Conservation (phyloP, 2,888 invertebrate genomes). For the Baccha elongata region DNA sequence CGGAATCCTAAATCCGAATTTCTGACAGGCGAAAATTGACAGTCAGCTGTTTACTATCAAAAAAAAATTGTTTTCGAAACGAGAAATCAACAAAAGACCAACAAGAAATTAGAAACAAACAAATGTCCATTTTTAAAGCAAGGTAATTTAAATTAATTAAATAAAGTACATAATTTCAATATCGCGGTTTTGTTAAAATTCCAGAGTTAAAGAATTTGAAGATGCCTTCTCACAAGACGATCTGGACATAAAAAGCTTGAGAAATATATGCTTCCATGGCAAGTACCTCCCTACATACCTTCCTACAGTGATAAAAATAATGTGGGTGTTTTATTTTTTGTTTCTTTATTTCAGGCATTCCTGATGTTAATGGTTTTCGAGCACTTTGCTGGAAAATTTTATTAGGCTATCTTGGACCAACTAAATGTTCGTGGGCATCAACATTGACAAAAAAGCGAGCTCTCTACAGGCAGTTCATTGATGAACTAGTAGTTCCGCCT, state of each 20-base stretch:
- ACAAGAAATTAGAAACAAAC: slow-evolving; percentile 19
- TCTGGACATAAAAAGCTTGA: slow-evolving; percentile 87
- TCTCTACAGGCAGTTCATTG: slow-evolving; percentile 92
- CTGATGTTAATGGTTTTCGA: slow-evolving; percentile 92
- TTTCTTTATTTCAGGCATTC: slow-evolving; percentile 87
- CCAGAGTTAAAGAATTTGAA: slow-evolving; percentile 91
- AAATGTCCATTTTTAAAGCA: slow-evolving; percentile 81
- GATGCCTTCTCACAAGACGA: slow-evolving; percentile 87
- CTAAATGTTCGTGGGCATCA: slow-evolving; percentile 87
- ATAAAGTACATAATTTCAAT: slow-evolving; percentile 10
- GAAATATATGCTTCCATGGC: slow-evolving; percentile 92
- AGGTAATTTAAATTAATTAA: slow-evolving; percentile 77
- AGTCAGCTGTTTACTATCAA: slow-evolving; percentile 55
- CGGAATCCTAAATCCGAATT: slow-evolving; percentile 19
- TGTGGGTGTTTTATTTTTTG: slow-evolving; percentile 48
- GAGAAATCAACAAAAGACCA: slow-evolving; percentile 54
- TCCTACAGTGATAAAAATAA: neutral
- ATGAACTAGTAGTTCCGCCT: slow-evolving; percentile 94
- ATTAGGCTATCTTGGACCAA: slow-evolving; percentile 91
- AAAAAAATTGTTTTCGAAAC: slow-evolving; percentile 50
- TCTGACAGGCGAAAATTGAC: slow-evolving; percentile 16
- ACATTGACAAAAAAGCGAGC: slow-evolving; percentile 89
- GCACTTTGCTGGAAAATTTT: slow-evolving; percentile 94
- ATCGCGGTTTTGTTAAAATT: slow-evolving; percentile 77
- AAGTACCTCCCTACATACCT: too few species aligned